Conservation (phyloP, 2,797 vertebrate species). For the Crax fasciolata region DNA sequence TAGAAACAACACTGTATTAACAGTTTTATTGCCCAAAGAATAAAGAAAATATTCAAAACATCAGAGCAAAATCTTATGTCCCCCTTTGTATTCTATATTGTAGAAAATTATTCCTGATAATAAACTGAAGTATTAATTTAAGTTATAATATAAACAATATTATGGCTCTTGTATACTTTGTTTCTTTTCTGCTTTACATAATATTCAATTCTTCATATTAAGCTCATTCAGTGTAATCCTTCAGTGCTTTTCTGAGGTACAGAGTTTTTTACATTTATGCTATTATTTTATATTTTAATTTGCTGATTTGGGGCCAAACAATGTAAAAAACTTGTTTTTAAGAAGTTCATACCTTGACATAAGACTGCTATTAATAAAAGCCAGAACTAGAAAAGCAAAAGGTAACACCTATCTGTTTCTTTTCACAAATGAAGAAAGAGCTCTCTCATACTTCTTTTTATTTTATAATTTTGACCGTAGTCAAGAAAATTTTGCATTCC, state of each 20-base stretch:
- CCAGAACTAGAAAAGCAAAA: slow-evolving; percentile 23
- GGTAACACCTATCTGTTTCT: not conserved
- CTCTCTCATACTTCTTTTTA: slow-evolving; percentile 62
- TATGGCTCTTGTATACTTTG: slow-evolving; percentile 20
- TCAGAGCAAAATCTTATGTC: not conserved
- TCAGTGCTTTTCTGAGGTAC: slow-evolving; percentile 20
- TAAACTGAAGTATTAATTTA: slow-evolving; percentile 45
- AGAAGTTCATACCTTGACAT: not conserved
- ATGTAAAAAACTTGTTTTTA: not conserved
- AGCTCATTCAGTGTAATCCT: slow-evolving; percentile 58
- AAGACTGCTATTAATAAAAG: slow-evolving; percentile 36
- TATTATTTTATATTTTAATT: slow-evolving; percentile 3
- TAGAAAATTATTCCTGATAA: not conserved
- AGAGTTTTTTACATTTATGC: slow-evolving; percentile 23
- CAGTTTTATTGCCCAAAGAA: not conserved
- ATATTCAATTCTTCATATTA: slow-evolving; percentile 44
- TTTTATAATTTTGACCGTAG: not conserved
- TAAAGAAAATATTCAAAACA: not conserved
- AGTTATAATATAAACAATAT: slow-evolving; percentile 48
- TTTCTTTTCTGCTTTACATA: slow-evolving; percentile 44
- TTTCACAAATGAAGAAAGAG: slow-evolving; percentile 64
- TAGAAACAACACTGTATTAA: not conserved
- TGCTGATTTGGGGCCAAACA: not conserved
- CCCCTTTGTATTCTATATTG: not conserved
- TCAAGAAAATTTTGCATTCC: slow-evolving; percentile 39